Conservation (phyloP, 2,797 vertebrate species). For the Squalus acanthias region DNA sequence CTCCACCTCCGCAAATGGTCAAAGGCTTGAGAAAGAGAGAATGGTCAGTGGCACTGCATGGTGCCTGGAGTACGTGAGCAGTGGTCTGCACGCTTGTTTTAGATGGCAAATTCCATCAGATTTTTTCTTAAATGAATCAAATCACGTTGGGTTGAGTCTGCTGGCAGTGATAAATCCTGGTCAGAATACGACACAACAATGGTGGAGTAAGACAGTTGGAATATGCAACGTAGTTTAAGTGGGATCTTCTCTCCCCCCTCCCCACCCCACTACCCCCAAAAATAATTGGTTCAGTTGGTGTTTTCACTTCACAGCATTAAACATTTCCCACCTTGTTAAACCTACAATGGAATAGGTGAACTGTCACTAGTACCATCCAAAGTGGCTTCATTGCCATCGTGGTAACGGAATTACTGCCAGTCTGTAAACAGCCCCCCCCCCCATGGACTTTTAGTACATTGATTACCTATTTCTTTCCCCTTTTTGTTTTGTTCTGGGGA, state of each 20-base stretch:
- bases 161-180: background rate
- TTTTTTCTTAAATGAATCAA: background rate
- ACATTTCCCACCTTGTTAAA: background rate
- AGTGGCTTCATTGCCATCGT: background rate
- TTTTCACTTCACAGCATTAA: too few relatives aligned
- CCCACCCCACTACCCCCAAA: too few relatives aligned
- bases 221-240: background rate
- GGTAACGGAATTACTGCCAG: background rate
- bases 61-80: background rate
- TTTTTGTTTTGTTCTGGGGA: too few relatives aligned
- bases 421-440: background rate
- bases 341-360: background rate
- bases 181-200: background rate
- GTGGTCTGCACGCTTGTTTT: background rate
- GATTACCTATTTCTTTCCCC: too few relatives aligned
- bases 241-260: background rate
- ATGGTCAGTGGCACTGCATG: too few relatives aligned
- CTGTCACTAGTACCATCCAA: background rate
- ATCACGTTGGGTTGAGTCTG: background rate
- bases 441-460: background rate
- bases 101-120: background rate
- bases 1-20: too few relatives aligned
- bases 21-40: too few relatives aligned
- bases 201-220: background rate
- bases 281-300: too few relatives aligned